These are phyloP conservation scores for Telenomus remus DNA, from an alignment of 1,140 invertebrate species.

Conservation along the genomic window DNA sequence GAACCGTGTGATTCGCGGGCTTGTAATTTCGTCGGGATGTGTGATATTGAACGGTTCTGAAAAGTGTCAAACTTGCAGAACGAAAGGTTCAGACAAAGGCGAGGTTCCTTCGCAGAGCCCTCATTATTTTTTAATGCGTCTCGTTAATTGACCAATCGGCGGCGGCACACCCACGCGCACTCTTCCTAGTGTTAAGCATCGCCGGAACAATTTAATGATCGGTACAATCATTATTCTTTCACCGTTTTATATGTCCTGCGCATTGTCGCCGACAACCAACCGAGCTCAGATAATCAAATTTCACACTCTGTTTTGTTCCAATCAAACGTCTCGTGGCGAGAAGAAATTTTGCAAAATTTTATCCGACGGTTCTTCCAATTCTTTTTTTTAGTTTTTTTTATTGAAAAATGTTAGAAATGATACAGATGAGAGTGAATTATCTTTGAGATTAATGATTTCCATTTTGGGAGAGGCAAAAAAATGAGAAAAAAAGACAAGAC, in stretches of 20 bases:
- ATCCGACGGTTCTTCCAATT: not conserved
- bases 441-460: conserved; percentile 49
- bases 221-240: conserved; percentile 63
- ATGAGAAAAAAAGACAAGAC: conserved; percentile 18
- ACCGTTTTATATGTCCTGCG: conserved; percentile 45
- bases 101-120: too few relatives aligned
- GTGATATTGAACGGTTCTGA: conserved; percentile 6
- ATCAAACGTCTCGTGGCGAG: too few relatives aligned
- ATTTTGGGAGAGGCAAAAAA: conserved; percentile 31
- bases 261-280: conserved; percentile 14
- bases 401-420: not conserved
- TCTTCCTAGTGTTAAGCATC: conserved; percentile 68
- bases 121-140: conserved; percentile 75
- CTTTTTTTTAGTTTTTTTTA: not conserved
- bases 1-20: conserved; percentile 4
- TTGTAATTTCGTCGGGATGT: conserved; percentile 1
- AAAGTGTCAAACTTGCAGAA: conserved; percentile 19
- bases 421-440: conserved; percentile 14
- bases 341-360: too few relatives aligned
- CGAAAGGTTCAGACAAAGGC: too few relatives aligned
- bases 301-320: too few relatives aligned
- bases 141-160: conserved; percentile 72
- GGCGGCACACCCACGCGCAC: conserved; percentile 61
- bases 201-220: conserved; percentile 75
- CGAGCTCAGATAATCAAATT: too few relatives aligned